phyloP scores from a whole-genome alignment of 2,888 invertebrate species.

The Lapara coniferarum region DNA sequence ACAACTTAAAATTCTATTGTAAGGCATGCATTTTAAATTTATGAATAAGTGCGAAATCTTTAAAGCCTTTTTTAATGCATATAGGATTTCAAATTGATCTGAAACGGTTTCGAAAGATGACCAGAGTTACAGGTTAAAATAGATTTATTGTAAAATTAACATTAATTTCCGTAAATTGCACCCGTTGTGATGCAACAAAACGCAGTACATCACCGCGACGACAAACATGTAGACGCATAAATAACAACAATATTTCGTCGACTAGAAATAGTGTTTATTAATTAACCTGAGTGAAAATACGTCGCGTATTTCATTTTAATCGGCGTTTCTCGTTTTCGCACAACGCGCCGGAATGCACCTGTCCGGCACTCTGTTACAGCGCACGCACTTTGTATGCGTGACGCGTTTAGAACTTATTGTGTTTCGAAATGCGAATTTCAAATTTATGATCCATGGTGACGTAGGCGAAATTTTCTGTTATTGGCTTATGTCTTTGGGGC shows the following conservation, averaged over 20 bases:
- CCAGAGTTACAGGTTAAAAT: too few relatives aligned
- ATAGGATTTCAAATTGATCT: too few relatives aligned
- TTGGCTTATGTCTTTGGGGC: conserved; percentile 17
- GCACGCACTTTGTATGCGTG: conserved; percentile 29
- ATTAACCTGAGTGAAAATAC: conserved; percentile 60
- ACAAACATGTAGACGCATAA: conserved; percentile 65
- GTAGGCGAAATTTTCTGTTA: conserved; percentile 26
- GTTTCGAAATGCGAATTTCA: conserved; percentile 38
- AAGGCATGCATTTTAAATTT: too few relatives aligned
- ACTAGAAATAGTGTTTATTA: conserved; percentile 65
- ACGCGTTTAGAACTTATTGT: conserved; percentile 50
- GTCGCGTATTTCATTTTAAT: conserved; percentile 73
- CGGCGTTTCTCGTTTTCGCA: conserved; percentile 68
- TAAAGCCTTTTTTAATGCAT: background rate
- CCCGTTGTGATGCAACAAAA: conserved; percentile 24
- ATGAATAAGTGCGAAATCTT: background rate
- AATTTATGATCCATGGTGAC: conserved; percentile 34
- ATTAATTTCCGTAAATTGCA: background rate
- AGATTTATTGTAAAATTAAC: too few relatives aligned
- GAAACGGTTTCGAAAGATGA: too few relatives aligned
- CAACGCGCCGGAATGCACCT: conserved; percentile 73
- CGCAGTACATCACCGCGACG: conserved; percentile 37
- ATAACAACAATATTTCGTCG: conserved; percentile 76
- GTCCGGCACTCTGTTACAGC: conserved; percentile 65
- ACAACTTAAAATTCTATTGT: too few relatives aligned